Base-by-base conservation (phyloP, 92 coral and sea anemone species). In the Umimayanthus chanpuru region DNA sequence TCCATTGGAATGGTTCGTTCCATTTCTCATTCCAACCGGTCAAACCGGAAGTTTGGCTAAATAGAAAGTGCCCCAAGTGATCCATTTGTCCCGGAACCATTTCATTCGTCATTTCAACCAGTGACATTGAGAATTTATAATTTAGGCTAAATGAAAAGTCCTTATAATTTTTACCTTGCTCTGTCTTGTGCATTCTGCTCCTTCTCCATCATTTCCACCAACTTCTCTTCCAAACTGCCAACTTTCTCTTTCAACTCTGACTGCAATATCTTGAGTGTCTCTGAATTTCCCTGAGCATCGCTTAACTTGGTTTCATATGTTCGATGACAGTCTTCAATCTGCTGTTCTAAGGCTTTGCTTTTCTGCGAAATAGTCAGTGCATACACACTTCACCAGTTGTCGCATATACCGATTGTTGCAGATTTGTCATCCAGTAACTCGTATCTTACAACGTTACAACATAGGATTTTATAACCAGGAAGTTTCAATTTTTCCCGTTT, bases 111-210 rank as follows among this genome's bases (percentile, higher is more conserved):
- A 12, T 53, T 53, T 20, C 58, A 53, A 53, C 14, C 20, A 18
- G 58, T 53, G 2, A 4, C 0, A 53, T 2, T 53, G 58, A 20
- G 58, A 53, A 15, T 12, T 53, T 16, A 2, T 1, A n/a, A n/a
- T n/a, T n/a, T n/a, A 2, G 36, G 18, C 58, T 12, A 53, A 53
- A 53, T 9, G 4, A 20, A 53, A 53, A 53, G 58, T 4, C 4
- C 14, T 4, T 18, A 2, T 12, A 5, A n/a, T 36, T 14, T 36
- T 14, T 76, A 89, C 92, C 81, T 89, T 65, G 76, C 55, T 38
- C 85, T 86, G 43, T 90, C 92, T 28, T 85, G 83, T 55, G 93
- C 90, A 53, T 70, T 50, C 73, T 90, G 90, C 75, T 91, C 94
- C 86, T 85, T 88, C 44, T 87, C 91, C 8, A 86, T 38, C 70